Evolutionary conservation across 2,113 vertebrate species (phyloP).

Genomic region (Bucco capensis): DNA sequence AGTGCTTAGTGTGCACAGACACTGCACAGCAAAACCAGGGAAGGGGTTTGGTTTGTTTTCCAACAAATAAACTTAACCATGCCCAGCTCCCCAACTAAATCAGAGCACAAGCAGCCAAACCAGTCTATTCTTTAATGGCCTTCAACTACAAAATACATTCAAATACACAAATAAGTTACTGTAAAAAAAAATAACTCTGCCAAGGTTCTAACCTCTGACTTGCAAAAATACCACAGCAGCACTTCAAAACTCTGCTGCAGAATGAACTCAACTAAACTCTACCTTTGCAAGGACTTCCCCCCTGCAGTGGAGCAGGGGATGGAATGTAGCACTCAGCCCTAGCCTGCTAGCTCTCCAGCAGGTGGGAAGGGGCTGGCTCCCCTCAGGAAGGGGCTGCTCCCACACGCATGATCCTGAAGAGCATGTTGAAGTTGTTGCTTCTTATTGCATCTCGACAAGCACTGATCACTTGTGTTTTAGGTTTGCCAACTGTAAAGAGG

Average conservation of each 20-base stretch:
- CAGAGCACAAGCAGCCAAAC: background rate
- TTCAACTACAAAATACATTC: conserved; percentile 52
- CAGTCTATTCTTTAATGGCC: conserved; percentile 58
- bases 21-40: background rate
- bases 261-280: background rate
- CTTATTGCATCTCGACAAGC: conserved; percentile 95
- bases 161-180: conserved; percentile 54
- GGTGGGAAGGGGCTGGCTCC: no score
- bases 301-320: background rate
- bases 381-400: conserved; percentile 85
- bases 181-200: conserved; percentile 36
- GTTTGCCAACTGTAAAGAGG: conserved; percentile 84
- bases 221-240: background rate
- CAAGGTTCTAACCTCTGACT: background rate
- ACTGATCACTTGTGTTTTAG: conserved; percentile 90
- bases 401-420: conserved; percentile 93
- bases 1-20: background rate
- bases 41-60: background rate
- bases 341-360: background rate
- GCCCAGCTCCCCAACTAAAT: background rate
- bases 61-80: background rate
- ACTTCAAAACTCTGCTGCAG: background rate
- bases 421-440: conserved; percentile 87
- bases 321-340: background rate
- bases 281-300: background rate